These are phyloP conservation scores for Bombus affinis DNA, from an alignment of 1,140 invertebrate species.

Conservation along the genomic window DNA sequence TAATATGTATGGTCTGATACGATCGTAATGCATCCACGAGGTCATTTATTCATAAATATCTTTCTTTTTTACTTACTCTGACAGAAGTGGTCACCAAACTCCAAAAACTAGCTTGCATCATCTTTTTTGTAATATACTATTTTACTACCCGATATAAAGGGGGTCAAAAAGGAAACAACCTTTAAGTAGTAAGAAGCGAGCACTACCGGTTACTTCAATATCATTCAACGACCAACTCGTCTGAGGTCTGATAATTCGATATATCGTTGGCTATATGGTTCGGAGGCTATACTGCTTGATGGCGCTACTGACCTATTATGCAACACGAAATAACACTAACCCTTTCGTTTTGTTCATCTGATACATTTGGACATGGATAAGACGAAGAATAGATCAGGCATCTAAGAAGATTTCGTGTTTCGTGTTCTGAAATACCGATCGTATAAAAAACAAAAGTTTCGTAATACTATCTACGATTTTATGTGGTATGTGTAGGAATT, in stretches of 20 bases:
- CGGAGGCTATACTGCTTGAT: not conserved
- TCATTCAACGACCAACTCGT: slow-evolving; percentile 26
- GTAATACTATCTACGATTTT: not conserved
- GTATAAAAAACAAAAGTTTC: not conserved
- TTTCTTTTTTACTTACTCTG: slow-evolving; percentile 72
- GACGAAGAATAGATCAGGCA: not conserved
- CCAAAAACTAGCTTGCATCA: slow-evolving; percentile 81
- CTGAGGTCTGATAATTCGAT: slow-evolving; percentile 46
- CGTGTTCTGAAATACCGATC: not conserved
- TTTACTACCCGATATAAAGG: slow-evolving; percentile 1
- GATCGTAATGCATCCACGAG: not conserved
- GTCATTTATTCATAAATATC: not conserved
- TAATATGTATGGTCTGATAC: slow-evolving; percentile 22
- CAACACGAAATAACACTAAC: slow-evolving; percentile 1
- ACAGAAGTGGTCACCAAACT: slow-evolving; percentile 77
- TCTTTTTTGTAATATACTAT: slow-evolving; percentile 36
- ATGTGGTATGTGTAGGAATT: not conserved
- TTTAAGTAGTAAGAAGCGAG: slow-evolving; percentile 35
- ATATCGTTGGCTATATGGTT: slow-evolving; percentile 24
- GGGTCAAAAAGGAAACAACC: slow-evolving; percentile 38
- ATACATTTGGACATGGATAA: not conserved
- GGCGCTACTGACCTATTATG: slow-evolving; percentile 33
- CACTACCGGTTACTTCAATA: slow-evolving; percentile 58
- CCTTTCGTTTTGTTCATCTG: not conserved
- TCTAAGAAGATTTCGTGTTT: not conserved